Conservation (phyloP, 1,140 invertebrate species). For the Listronotus bonariensis region DNA sequence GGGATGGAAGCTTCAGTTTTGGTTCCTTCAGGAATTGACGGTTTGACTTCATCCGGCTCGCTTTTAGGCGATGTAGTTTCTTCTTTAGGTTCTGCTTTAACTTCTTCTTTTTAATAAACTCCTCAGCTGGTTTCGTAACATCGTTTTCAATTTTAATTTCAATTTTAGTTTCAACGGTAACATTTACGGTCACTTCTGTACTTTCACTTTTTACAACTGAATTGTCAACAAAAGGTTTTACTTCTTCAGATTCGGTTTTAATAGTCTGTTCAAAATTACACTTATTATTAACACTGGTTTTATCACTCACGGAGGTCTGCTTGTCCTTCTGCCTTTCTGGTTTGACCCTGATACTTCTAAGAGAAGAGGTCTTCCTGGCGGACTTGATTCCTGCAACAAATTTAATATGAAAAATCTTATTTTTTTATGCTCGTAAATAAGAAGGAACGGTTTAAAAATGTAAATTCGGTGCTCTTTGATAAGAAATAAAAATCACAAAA, state of each 20-base stretch:
- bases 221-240: slow-evolving; percentile 23
- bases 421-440: too few species aligned
- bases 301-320: slow-evolving; percentile 15
- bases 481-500: too few species aligned
- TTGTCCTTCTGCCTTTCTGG: slow-evolving; percentile 58
- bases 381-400: slow-evolving; percentile 40
- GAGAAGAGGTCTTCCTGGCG: slow-evolving; percentile 58
- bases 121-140: background rate
- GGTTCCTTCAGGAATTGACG: slow-evolving; percentile 22
- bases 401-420: too few species aligned
- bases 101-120: background rate
- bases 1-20: slow-evolving; percentile 34
- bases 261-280: slow-evolving; percentile 17
- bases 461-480: too few species aligned
- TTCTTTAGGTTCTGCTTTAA: slow-evolving; percentile 5
- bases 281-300: slow-evolving; percentile 8
- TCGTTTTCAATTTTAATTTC: slow-evolving; percentile 17
- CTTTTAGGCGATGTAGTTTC: slow-evolving; percentile 18
- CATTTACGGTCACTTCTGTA: background rate
- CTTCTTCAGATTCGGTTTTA: slow-evolving; percentile 26
- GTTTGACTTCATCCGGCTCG: slow-evolving; percentile 24
- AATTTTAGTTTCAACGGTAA: slow-evolving; percentile 27
- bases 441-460: too few species aligned
- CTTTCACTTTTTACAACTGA: slow-evolving; percentile 15
- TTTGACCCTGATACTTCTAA: slow-evolving; percentile 66